Percentiles rank a stretch among this genome's conserved stretches.
These are phyloP conservation scores for Rosalia funebris DNA, from an alignment of 2,888 invertebrate species.

Conservation along the genomic window DNA sequence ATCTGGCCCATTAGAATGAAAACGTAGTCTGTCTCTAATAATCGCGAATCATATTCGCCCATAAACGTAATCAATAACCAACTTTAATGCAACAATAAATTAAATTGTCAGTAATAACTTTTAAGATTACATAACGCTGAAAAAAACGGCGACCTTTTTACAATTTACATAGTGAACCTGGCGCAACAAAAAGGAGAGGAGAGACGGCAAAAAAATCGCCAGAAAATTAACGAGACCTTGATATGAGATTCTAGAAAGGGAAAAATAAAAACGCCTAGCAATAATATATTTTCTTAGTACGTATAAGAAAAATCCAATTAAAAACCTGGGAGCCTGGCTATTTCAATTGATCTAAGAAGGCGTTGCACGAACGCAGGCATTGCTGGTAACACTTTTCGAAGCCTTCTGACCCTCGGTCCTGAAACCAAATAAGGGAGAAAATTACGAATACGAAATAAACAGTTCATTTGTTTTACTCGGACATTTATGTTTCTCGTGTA, in stretches of 20 bases:
- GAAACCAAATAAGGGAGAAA: constrained; percentile 49
- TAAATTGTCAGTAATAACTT: too few species aligned
- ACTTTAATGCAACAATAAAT: too few species aligned
- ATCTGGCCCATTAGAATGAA: too few species aligned
- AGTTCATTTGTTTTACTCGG: too few species aligned
- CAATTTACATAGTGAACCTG: too few species aligned
- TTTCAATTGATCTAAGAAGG: constrained; percentile 68
- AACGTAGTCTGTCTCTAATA: too few species aligned
- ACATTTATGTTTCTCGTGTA: too few species aligned
- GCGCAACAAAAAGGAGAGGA: too few species aligned
- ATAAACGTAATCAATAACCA: too few species aligned
- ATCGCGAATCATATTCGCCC: too few species aligned
- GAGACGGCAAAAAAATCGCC: background rate
- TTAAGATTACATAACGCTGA: too few species aligned
- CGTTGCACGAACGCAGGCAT: constrained; percentile 73
- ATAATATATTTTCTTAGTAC: background rate
- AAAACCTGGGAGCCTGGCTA: background rate
- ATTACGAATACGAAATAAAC: background rate
- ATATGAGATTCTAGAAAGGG: background rate
- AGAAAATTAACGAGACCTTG: background rate
- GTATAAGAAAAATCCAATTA: background rate
- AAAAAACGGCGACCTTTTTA: too few species aligned
- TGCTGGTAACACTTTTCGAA: constrained; percentile 83
- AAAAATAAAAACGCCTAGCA: background rate
- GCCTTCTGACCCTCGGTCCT: constrained; percentile 75